phyloP scores from a whole-genome alignment of 2,888 invertebrate genomes.

The Apodemia mormo region DNA sequence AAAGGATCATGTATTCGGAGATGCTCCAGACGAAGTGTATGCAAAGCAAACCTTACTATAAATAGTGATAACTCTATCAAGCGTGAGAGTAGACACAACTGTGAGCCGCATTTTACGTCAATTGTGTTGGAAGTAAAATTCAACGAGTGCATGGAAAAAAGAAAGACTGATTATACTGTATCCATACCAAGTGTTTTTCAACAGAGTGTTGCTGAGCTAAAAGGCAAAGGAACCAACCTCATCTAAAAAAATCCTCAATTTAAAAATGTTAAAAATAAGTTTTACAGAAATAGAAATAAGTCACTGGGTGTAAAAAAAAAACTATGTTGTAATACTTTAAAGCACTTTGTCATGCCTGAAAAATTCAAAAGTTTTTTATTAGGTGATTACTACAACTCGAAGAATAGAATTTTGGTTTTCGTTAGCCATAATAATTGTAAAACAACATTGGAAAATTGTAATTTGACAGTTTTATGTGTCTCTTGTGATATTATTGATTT shows the following conservation, averaged over 20 bases:
- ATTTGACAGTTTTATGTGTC: neutral
- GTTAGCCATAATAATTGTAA: neutral
- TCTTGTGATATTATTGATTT: too few relatives aligned
- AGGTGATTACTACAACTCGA: neutral
- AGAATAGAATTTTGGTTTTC: neutral
- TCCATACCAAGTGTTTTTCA: neutral
- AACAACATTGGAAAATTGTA: neutral
- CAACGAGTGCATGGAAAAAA: conserved; percentile 2
- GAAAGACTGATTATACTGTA: neutral
- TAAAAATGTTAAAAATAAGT: too few relatives aligned
- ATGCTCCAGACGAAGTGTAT: neutral
- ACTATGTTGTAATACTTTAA: too few relatives aligned
- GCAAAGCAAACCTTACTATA: conserved; percentile 5
- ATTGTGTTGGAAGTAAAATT: conserved; percentile 1
- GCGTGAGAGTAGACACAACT: conserved; percentile 10
- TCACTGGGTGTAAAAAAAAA: too few relatives aligned
- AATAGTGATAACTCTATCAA: neutral
- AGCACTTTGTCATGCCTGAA: too few relatives aligned
- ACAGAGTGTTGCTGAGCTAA: neutral
- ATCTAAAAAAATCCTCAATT: neutral
- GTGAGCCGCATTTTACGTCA: conserved; percentile 11
- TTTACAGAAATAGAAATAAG: too few relatives aligned
- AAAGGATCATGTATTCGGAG: conserved; percentile 8
- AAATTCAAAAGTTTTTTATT: neutral
- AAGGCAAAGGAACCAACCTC: neutral